These are phyloP conservation scores for Bombus picipes DNA, from an alignment of 1,140 invertebrate genomes.

Conservation along the genomic window DNA sequence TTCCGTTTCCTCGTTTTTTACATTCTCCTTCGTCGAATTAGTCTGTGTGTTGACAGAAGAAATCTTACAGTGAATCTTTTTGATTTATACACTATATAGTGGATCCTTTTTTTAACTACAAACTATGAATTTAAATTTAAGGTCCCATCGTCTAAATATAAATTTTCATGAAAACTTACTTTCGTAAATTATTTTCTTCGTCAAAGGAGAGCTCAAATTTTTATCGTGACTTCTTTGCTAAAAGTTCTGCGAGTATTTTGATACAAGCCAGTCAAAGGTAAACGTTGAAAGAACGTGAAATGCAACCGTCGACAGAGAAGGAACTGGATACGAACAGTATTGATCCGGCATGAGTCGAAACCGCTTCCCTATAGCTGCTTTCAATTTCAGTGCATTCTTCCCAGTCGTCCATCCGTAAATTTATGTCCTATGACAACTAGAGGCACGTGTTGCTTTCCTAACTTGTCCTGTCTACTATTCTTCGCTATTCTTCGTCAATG, in stretches of 20 bases:
- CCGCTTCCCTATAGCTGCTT: conserved; percentile 52
- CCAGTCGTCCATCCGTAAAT: conserved; percentile 50
- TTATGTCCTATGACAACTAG: conserved; percentile 11
- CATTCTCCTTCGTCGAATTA: neutral
- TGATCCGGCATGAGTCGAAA: conserved; percentile 63
- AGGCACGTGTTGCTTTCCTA: conserved; percentile 35
- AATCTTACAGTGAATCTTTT: neutral
- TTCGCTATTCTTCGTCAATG: neutral
- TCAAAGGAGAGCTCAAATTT: neutral
- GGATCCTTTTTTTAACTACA: neutral
- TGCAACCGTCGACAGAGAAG: conserved; percentile 51
- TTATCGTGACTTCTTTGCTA: neutral
- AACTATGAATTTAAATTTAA: neutral
- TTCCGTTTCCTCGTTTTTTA: neutral
- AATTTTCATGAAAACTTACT: neutral
- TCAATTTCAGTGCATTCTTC: conserved; percentile 67
- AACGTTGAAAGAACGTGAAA: conserved; percentile 35
- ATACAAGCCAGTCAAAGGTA: conserved; percentile 23
- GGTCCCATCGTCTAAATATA: neutral
- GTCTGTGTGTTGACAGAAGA: neutral
- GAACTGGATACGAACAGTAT: conserved; percentile 56
- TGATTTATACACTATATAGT: neutral
- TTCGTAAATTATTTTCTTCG: neutral
- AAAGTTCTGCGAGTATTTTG: conserved; percentile 10
- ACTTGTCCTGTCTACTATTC: neutral